Evolutionary conservation across 2,797 vertebrate genomes (phyloP).

Genomic region (Alca torda): DNA sequence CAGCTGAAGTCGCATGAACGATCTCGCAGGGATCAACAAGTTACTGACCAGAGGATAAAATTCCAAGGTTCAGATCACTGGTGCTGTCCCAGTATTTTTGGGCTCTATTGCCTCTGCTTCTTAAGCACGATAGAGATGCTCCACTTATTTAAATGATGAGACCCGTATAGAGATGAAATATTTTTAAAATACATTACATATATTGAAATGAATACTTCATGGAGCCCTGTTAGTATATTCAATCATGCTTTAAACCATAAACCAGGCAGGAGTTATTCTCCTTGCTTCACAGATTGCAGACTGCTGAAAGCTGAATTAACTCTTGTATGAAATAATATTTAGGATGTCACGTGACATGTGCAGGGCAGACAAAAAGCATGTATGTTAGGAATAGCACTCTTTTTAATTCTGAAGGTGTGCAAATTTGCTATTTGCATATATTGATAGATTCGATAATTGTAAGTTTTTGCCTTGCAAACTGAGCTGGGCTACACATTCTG

Average conservation of each 20-base stretch:
- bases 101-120: background rate
- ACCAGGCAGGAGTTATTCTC: slow-evolving; percentile 30
- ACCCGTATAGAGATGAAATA: background rate
- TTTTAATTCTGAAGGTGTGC: background rate
- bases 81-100: background rate
- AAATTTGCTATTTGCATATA: background rate
- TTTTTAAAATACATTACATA: slow-evolving; percentile 27
- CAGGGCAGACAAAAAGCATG: background rate
- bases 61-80: background rate
- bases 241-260: slow-evolving; percentile 54
- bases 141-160: slow-evolving; percentile 2
- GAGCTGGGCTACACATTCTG: background rate
- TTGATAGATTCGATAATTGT: background rate
- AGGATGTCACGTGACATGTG: background rate
- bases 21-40: background rate
- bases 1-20: background rate
- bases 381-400: background rate
- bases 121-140: background rate
- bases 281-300: slow-evolving; percentile 40
- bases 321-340: background rate
- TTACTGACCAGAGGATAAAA: slow-evolving; percentile 29
- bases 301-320: slow-evolving; percentile 47
- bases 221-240: slow-evolving; percentile 51
- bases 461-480: background rate
- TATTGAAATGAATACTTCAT: slow-evolving; percentile 55